These are phyloP conservation scores for Gallinago nigripennis DNA, from an alignment of 2,797 vertebrate species.

Conservation along the genomic window DNA sequence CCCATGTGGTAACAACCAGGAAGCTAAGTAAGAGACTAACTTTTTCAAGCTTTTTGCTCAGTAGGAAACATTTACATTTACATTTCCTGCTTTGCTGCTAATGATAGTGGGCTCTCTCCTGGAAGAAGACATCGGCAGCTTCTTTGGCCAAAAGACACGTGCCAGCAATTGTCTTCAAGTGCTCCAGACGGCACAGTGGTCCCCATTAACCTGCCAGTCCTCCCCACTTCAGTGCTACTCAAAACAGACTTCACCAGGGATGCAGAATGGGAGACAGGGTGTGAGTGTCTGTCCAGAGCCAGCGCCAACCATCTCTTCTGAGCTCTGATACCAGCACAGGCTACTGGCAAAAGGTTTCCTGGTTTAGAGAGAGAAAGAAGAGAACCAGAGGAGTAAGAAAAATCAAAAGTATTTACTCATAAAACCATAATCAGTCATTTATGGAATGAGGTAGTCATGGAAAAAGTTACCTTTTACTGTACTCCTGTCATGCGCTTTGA, in stretches of 20 bases:
- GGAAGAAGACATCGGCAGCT: not conserved
- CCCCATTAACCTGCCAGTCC: not conserved
- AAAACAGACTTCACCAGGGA: not conserved
- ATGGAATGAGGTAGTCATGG: not conserved
- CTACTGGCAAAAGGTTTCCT: not conserved
- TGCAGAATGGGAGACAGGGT: not conserved
- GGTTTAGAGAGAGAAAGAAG: not conserved
- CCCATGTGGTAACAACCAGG: rapidly evolving
- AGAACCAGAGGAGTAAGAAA: not conserved
- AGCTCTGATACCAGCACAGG: not conserved
- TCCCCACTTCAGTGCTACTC: not conserved
- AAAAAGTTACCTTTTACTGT: not conserved
- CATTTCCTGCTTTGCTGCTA: not conserved
- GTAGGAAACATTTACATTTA: too few relatives aligned
- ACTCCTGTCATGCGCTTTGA: not conserved
- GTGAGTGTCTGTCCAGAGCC: not conserved
- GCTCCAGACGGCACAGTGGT: not conserved
- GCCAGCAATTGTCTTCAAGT: not conserved
- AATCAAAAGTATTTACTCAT: not conserved
- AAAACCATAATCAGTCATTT: not conserved
- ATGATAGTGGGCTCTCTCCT: not conserved
- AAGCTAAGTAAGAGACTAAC: not conserved
- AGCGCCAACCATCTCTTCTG: not conserved
- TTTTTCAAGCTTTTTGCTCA: not conserved
- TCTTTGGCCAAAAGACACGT: not conserved